Base-by-base conservation (phyloP, 2,888 invertebrate genomes). In the Plagodis pulveraria region DNA sequence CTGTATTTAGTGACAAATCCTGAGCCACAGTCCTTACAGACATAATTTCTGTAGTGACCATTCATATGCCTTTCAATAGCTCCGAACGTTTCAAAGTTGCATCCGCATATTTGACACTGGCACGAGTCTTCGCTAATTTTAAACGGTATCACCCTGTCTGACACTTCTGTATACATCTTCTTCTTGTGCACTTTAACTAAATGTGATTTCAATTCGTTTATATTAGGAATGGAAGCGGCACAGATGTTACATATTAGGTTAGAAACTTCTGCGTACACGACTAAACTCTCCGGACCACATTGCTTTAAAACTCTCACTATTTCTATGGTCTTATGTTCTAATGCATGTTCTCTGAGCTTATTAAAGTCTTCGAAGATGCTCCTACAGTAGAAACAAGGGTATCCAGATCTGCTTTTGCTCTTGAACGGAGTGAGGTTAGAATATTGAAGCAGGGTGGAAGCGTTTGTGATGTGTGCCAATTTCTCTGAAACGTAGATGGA, bases 31-130 rank as follows among this genome's bases (percentile, higher is more conserved):
- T 85, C 84, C 10, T 81, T 81, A 56, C 90, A 91, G 0, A 90
- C 83, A 32, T 85, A 88, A 12, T 90, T 90, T 34, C 88, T 81
- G 57, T 79, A 91, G 61, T 91, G 91, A 0, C 83, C 80, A 6
- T 91, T 91, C 91, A 91, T 91, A 59, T 91, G 91, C 0, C 88
- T 55, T 36, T 91, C 91, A 0, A 89, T 86, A 0, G 91, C 82
- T 0, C 90, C 90, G 50, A 90, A 91, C 0, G 90, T 90, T 58
- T 90, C 89, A 41, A 87, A 91, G 7, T 66, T 80, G 12, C 84
- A 84, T 0, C 82, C 84, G 6, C 91, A 91, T 0, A 87, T 62
- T 50, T 78, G 77, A 50, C 82, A 82, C 0, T 71, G 62, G 10
- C 73, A 77, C 4, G 62, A 65, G 5, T 67, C 69, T 5, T 58